Percentiles rank a stretch among this genome's conserved stretches.
phyloP scores from a whole-genome alignment of 2,797 vertebrate species.

The Poeciliopsis infans region DNA sequence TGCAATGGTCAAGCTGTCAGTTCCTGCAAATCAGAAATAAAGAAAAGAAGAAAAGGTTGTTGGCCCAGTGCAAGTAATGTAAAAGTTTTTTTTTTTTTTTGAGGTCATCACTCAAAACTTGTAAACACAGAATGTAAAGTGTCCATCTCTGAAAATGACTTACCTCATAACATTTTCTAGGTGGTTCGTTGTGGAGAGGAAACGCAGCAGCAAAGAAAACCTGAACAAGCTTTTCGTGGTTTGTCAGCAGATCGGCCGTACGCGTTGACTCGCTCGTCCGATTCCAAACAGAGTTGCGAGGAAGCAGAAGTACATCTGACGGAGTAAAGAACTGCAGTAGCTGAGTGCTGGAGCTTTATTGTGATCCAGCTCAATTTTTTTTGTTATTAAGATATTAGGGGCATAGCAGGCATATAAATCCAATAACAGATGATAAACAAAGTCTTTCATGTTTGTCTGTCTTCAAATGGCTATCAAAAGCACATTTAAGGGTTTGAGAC shows the following conservation, averaged over 20 bases:
- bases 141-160: neutral
- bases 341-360: constrained; percentile 47
- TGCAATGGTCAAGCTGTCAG: constrained; percentile 5
- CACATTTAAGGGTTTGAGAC: neutral
- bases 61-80: neutral
- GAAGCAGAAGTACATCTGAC: constrained; percentile 68
- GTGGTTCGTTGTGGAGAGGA: neutral
- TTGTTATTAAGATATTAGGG: too few relatives aligned
- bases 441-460: neutral
- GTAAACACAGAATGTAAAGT: constrained; percentile 3
- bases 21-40: neutral
- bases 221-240: constrained; percentile 12
- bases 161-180: neutral
- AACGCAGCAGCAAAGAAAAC: constrained; percentile 18
- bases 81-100: neutral
- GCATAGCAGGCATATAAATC: neutral
- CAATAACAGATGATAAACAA: neutral
- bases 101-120: neutral
- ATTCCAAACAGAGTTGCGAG: constrained; percentile 60
- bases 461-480: neutral
- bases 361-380: constrained; percentile 53
- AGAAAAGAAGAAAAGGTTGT: neutral
- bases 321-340: constrained; percentile 61
- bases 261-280: constrained; percentile 47
- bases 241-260: constrained; percentile 52